These are phyloP conservation scores for Sesia bembeciformis DNA, from an alignment of 2,888 invertebrate genomes.

Conservation along the genomic window DNA sequence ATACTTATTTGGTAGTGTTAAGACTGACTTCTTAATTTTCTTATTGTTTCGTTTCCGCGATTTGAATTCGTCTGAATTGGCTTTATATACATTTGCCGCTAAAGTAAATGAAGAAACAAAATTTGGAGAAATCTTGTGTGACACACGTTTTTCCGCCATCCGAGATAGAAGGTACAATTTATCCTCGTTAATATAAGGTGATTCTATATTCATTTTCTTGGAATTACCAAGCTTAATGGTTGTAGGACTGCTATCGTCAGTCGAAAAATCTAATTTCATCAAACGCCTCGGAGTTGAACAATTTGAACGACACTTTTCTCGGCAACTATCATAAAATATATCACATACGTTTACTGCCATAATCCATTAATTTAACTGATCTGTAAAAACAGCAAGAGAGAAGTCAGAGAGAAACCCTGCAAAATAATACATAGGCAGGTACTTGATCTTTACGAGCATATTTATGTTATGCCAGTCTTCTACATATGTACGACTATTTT, in stretches of 20 bases:
- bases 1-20: constrained; percentile 46
- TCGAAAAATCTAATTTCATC: constrained; percentile 19
- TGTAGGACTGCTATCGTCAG: constrained; percentile 20
- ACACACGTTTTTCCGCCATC: constrained; percentile 36
- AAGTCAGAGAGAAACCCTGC: too few relatives aligned
- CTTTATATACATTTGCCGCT: constrained; percentile 45
- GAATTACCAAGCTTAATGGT: constrained; percentile 18
- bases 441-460: too few relatives aligned
- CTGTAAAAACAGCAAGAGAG: not conserved
- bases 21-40: constrained; percentile 48
- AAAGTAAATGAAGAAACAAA: constrained; percentile 40
- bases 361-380: not conserved
- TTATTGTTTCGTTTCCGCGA: constrained; percentile 24
- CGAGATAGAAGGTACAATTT: constrained; percentile 33
- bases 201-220: constrained; percentile 18
- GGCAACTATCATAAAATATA: constrained; percentile 17
- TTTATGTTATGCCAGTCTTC: too few relatives aligned
- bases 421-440: too few relatives aligned
- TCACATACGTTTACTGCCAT: constrained; percentile 40
- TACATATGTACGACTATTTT: too few relatives aligned
- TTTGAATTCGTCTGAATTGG: constrained; percentile 54
- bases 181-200: constrained; percentile 37
- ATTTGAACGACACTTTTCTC: constrained; percentile 15
- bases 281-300: constrained; percentile 16
- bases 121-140: constrained; percentile 31